Evolutionary conservation across 2,113 vertebrate genomes (phyloP).

Genomic region (Muscicapa adusta): DNA sequence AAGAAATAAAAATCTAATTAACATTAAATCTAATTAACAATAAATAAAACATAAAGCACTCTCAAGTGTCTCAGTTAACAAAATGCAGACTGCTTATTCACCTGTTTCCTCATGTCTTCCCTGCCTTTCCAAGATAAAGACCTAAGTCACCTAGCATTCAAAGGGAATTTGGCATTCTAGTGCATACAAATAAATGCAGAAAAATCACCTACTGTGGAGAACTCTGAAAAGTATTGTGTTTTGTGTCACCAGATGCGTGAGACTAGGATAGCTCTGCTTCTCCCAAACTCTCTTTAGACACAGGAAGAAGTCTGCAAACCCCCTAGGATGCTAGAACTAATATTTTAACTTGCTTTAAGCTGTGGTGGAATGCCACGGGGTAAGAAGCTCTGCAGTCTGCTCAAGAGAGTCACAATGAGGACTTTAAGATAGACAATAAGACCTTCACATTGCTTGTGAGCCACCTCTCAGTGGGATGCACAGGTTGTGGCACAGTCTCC

Average conservation of each 20-base stretch:
- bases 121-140: neutral
- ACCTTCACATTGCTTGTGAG: neutral
- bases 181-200: neutral
- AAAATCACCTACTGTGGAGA: neutral
- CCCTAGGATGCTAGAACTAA: rapidly evolving
- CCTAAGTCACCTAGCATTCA: neutral
- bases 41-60: neutral
- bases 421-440: neutral
- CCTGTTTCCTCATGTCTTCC: neutral
- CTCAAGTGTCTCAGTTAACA: neutral
- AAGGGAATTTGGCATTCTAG: neutral
- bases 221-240: neutral
- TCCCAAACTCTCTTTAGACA: neutral
- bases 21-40: neutral
- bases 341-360: neutral
- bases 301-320: neutral
- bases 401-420: neutral
- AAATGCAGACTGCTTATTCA: neutral
- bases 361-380: neutral
- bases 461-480: rapidly evolving
- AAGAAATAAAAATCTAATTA: neutral
- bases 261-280: neutral
- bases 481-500: neutral
- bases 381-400: neutral
- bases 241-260: neutral